Evolutionary conservation across 1,140 invertebrate genomes (phyloP).

Genomic region (Drosophila bifasciata): DNA sequence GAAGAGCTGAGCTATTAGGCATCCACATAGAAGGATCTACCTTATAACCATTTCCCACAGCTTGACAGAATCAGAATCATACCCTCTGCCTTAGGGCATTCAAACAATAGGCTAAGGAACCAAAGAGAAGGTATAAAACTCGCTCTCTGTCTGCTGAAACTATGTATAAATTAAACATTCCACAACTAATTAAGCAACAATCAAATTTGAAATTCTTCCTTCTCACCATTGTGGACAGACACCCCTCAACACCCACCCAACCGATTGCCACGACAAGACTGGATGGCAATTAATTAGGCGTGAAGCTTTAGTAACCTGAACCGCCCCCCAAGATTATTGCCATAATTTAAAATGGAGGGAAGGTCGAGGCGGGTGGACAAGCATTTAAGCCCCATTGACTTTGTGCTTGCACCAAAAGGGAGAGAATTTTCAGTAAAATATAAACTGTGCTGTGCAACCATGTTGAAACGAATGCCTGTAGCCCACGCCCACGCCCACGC

Average conservation of each 20-base stretch:
- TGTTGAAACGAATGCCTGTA: slow-evolving; percentile 23
- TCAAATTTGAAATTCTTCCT: slow-evolving; percentile 55
- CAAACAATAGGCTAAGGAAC: slow-evolving; percentile 2
- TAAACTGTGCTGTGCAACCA: slow-evolving; percentile 46
- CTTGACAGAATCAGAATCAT: too few relatives aligned
- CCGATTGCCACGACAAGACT: slow-evolving; percentile 24
- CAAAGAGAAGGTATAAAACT: neutral
- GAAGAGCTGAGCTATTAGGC: slow-evolving; percentile 17
- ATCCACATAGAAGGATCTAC: slow-evolving; percentile 10
- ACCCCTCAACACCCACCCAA: too few relatives aligned
- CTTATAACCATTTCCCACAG: too few relatives aligned
- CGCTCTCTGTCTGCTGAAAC: slow-evolving; percentile 3
- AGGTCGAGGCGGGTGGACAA: slow-evolving; percentile 19
- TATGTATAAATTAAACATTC: slow-evolving; percentile 57
- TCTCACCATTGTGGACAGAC: slow-evolving; percentile 10
- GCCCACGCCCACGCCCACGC: too few relatives aligned
- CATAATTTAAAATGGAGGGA: slow-evolving; percentile 49
- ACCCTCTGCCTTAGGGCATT: neutral
- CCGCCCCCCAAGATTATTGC: slow-evolving; percentile 42
- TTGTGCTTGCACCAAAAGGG: slow-evolving; percentile 4
- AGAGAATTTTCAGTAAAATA: slow-evolving; percentile 26
- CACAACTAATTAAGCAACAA: slow-evolving; percentile 69
- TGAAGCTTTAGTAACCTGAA: slow-evolving; percentile 54
- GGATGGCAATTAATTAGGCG: slow-evolving; percentile 56
- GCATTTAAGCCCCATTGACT: slow-evolving; percentile 49